These are phyloP conservation scores for Hetaerina titia DNA, from an alignment of 2,888 invertebrate genomes.

Conservation along the genomic window DNA sequence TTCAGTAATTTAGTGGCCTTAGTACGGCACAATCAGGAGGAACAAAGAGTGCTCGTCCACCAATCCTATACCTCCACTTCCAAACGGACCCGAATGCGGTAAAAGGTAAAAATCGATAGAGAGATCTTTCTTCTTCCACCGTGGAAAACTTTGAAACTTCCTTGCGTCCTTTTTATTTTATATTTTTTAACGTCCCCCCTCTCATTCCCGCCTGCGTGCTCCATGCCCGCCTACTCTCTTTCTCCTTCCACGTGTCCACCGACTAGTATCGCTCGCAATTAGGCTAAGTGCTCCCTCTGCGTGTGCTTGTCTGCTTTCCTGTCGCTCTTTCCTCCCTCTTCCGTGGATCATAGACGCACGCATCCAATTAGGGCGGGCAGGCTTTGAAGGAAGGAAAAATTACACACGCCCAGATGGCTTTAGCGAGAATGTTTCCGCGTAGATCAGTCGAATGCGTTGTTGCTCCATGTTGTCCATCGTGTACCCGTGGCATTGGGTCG, in stretches of 20 bases:
- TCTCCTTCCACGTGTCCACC: not conserved
- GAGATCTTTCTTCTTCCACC: not conserved
- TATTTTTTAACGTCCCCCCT: not conserved
- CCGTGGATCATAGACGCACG: not conserved
- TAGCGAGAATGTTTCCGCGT: not conserved
- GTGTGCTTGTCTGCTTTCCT: not conserved
- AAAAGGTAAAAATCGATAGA: not conserved
- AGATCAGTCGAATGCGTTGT: not conserved
- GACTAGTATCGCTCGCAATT: not conserved
- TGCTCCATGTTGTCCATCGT: not conserved
- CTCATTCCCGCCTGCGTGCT: not conserved
- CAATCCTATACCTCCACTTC: not conserved
- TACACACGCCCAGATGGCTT: too few relatives aligned
- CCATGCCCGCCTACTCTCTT: not conserved
- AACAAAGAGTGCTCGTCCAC: not conserved
- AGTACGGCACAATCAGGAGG: not conserved
- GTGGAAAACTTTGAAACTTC: not conserved
- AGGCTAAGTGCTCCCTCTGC: not conserved
- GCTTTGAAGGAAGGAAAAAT: not conserved
- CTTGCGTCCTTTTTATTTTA: not conserved
- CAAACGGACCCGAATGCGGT: not conserved
- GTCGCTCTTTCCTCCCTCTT: not conserved
- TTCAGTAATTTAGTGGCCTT: not conserved
- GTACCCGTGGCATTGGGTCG: not conserved
- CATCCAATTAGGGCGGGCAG: slow-evolving; percentile 7